Conservation (phyloP, 1,140 invertebrate genomes). For the Cydia splendana region DNA sequence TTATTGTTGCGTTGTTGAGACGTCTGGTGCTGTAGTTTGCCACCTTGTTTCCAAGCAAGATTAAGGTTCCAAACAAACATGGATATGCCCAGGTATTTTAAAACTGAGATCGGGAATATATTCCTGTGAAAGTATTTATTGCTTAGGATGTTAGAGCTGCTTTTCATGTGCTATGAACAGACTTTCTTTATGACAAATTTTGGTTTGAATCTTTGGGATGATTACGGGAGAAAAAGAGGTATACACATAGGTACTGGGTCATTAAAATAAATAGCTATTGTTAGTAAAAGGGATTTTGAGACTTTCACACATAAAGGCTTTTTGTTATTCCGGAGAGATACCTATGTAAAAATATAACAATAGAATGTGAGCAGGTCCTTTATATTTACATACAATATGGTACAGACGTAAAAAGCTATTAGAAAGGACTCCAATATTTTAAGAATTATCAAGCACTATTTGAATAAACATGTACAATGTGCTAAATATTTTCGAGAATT, state of each 20-base stretch:
- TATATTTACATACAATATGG: slow-evolving; percentile 3
- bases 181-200: background rate
- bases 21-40: slow-evolving; percentile 44
- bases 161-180: background rate
- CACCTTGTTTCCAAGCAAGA: slow-evolving; percentile 37
- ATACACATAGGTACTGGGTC: too few species aligned
- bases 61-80: slow-evolving; percentile 37
- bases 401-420: background rate
- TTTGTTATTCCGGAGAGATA: background rate
- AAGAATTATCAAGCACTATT: too few species aligned
- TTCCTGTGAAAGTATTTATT: background rate
- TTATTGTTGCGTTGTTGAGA: slow-evolving; percentile 43
- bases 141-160: background rate
- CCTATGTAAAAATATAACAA: background rate
- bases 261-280: background rate
- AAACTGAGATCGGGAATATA: background rate
- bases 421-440: background rate
- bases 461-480: too few species aligned
- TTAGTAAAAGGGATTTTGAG: background rate
- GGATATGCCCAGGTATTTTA: slow-evolving; percentile 13
- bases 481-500: too few species aligned
- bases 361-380: slow-evolving; percentile 2
- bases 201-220: too few species aligned
- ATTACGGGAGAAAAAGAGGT: too few species aligned
- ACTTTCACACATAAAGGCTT: background rate